Percentiles rank a stretch among this genome's conserved stretches.
These are phyloP conservation scores for Sarcophaga rosellei DNA, from an alignment of 2,888 invertebrate species.

Conservation along the genomic window DNA sequence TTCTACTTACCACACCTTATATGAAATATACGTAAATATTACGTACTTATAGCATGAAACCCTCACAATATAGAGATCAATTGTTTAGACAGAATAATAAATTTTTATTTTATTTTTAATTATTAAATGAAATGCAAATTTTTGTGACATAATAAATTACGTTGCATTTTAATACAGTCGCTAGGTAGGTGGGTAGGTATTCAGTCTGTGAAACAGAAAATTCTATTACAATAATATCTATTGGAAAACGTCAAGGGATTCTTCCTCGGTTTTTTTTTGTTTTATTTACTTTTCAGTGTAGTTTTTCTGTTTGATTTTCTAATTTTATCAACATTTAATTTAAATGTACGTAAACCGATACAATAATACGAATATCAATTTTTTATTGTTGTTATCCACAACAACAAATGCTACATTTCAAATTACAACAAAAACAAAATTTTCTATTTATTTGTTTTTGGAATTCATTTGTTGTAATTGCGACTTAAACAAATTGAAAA, in stretches of 20 bases:
- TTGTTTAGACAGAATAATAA: too few species aligned
- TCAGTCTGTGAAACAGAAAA: not conserved
- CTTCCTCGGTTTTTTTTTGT: not conserved
- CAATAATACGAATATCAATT: not conserved
- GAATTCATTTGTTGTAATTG: slow-evolving; percentile 40
- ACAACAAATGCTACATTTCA: not conserved
- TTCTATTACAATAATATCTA: not conserved
- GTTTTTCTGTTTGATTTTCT: not conserved
- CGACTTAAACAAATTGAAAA: slow-evolving; percentile 38
- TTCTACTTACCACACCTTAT: too few species aligned
- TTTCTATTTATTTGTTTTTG: slow-evolving; percentile 22
- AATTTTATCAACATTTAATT: not conserved
- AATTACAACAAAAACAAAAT: not conserved
- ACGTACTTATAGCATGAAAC: too few species aligned
- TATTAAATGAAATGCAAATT: too few species aligned
- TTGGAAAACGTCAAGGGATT: not conserved
- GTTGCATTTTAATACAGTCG: too few species aligned
- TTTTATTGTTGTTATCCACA: not conserved
- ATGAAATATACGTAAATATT: too few species aligned
- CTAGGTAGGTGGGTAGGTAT: too few species aligned
- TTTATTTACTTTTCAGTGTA: not conserved
- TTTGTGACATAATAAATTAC: too few species aligned
- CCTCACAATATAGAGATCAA: too few species aligned
- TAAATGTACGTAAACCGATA: not conserved
- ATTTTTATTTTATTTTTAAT: too few species aligned